Evolutionary conservation across 2,113 vertebrate genomes (phyloP).

Genomic region (Neodontobutis hainanensis): DNA sequence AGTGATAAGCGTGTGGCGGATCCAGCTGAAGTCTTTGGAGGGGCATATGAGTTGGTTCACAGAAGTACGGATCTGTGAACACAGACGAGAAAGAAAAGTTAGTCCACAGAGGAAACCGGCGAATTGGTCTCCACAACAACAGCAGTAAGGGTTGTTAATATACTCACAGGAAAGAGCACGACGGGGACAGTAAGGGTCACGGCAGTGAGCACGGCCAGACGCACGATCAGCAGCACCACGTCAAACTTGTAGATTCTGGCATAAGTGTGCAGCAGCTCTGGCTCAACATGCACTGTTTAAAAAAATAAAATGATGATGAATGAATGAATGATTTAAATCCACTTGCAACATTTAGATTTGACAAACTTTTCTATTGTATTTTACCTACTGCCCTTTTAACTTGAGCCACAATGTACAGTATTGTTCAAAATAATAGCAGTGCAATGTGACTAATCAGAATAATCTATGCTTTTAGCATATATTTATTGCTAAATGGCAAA

Average conservation of each 20-base stretch:
- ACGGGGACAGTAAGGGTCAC: slow-evolving; percentile 96
- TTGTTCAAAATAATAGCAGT: too few species aligned
- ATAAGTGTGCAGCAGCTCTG: slow-evolving; percentile 95
- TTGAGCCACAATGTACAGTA: background rate
- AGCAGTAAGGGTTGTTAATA: background rate
- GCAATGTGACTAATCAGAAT: too few species aligned
- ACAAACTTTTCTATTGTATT: too few species aligned
- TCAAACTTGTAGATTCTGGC: slow-evolving; percentile 82
- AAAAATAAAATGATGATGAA: background rate
- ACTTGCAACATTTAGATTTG: background rate
- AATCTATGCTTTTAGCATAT: too few species aligned
- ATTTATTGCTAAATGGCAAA: too few species aligned
- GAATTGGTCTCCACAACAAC: background rate
- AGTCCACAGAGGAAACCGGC: background rate
- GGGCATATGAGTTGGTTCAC: slow-evolving; percentile 87
- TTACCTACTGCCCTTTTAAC: too few species aligned
- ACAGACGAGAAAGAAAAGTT: background rate
- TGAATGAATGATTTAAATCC: slow-evolving; percentile 13
- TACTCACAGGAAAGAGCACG: slow-evolving; percentile 95
- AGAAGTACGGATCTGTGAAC: slow-evolving; percentile 89
- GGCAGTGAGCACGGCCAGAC: slow-evolving; percentile 91
- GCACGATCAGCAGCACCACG: slow-evolving; percentile 90
- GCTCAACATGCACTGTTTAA: slow-evolving; percentile 83
- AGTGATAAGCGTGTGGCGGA: slow-evolving; percentile 88
- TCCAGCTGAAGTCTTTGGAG: slow-evolving; percentile 89